Percentiles rank a stretch among this genome's conserved stretches.
These are phyloP conservation scores for Physeter macrocephalus DNA, from an alignment of 2,113 vertebrate genomes.

Conservation along the genomic window DNA sequence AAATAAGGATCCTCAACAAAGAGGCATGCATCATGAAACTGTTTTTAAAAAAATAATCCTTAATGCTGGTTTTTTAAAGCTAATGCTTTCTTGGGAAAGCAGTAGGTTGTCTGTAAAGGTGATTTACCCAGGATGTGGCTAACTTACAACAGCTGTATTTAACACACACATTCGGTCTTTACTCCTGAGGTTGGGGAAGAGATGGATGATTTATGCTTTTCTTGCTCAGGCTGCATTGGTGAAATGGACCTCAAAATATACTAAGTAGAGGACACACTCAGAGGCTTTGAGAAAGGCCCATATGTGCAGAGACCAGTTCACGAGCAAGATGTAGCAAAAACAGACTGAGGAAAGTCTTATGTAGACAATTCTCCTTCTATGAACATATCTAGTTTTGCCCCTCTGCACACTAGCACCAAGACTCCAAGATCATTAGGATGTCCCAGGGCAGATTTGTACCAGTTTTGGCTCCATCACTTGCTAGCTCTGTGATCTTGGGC, in stretches of 20 bases:
- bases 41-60: not conserved
- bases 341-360: not conserved
- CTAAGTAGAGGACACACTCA: not conserved
- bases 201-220: conserved; percentile 41
- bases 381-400: not conserved
- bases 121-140: conserved; percentile 19
- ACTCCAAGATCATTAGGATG: not conserved
- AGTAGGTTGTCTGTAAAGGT: not conserved
- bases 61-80: not conserved
- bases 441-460: not conserved
- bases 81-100: not conserved
- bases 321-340: not conserved
- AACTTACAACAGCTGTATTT: conserved; percentile 3
- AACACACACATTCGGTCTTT: conserved; percentile 27
- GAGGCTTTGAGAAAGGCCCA: not conserved
- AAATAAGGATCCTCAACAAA: not conserved
- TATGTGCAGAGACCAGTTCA: not conserved
- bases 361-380: not conserved
- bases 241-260: conserved; percentile 38
- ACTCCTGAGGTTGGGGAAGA: conserved; percentile 8
- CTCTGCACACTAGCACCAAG: not conserved
- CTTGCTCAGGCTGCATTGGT: conserved; percentile 49
- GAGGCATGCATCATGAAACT: not conserved
- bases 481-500: not conserved
- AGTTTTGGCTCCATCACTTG: not conserved